These are phyloP conservation scores for Aromia moschata DNA, from an alignment of 2,888 invertebrate species.

Conservation along the genomic window DNA sequence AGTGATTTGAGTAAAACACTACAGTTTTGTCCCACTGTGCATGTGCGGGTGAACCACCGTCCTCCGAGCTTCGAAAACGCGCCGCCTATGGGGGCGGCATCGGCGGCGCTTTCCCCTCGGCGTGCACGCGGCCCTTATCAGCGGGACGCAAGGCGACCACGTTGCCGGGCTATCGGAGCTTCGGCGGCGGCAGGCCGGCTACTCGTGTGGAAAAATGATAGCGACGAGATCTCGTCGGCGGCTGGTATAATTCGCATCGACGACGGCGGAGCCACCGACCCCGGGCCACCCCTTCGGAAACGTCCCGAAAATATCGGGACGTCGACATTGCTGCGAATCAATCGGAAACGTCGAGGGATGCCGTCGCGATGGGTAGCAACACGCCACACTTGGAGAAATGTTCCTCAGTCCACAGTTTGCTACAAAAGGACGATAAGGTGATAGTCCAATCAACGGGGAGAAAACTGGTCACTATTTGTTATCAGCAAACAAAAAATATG, in stretches of 20 bases:
- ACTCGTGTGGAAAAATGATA: slow-evolving; percentile 71
- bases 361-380: not conserved
- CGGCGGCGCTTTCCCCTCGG: slow-evolving; percentile 23
- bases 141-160: slow-evolving; percentile 60
- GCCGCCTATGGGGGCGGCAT: no score
- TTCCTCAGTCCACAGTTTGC: no score
- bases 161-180: slow-evolving; percentile 56
- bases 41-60: no score
- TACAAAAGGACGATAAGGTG: no score
- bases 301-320: slow-evolving; percentile 24
- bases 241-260: slow-evolving; percentile 17
- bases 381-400: no score
- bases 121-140: slow-evolving; percentile 57
- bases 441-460: no score
- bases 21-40: no score
- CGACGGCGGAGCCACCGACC: not conserved
- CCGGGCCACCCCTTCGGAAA: slow-evolving; percentile 23
- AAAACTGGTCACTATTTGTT: no score
- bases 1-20: no score
- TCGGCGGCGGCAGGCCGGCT: slow-evolving; percentile 61
- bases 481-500: no score
- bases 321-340: slow-evolving; percentile 9
- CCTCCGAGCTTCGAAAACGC: no score
- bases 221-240: slow-evolving; percentile 48
- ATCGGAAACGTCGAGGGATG: slow-evolving; percentile 15